A percentile compares a stretch with the other conserved stretches of the same genome.
phyloP scores from a whole-genome alignment of 2,797 vertebrate genomes.

The Lagodon rhomboides region DNA sequence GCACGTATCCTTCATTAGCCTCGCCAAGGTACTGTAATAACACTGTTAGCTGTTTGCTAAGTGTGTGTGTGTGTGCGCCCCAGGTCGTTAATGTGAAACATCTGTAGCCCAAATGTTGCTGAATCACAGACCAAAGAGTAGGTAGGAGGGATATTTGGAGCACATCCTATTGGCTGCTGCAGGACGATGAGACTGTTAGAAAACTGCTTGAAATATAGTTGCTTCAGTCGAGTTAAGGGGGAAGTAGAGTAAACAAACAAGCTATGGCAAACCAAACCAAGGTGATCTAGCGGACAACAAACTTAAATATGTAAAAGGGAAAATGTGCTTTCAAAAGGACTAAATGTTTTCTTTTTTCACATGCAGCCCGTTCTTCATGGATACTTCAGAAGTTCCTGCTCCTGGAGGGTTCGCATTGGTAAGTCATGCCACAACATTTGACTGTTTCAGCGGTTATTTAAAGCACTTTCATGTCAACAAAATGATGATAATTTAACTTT shows the following conservation, averaged over 20 bases:
- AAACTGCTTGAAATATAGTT: slow-evolving; percentile 32
- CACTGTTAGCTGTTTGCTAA: not conserved
- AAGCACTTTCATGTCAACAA: not conserved
- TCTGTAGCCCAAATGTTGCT: slow-evolving; percentile 66
- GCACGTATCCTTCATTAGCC: slow-evolving; percentile 71
- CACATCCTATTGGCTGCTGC: slow-evolving; percentile 80
- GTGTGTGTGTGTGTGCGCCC: not conserved
- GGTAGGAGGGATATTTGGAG: slow-evolving; percentile 80
- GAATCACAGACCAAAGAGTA: slow-evolving; percentile 78
- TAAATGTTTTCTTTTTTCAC: slow-evolving; percentile 26
- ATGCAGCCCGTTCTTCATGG: slow-evolving; percentile 92
- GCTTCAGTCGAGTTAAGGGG: slow-evolving; percentile 16
- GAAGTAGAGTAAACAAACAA: slow-evolving; percentile 46
- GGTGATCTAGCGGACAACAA: slow-evolving; percentile 69
- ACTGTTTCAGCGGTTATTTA: not conserved
- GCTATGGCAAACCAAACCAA: slow-evolving; percentile 82
- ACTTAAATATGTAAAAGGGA: not conserved
- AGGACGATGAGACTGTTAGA: slow-evolving; percentile 12
- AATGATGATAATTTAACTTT: not conserved
- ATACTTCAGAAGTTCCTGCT: slow-evolving; percentile 98
- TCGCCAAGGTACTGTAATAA: slow-evolving; percentile 78
- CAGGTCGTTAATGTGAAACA: slow-evolving; percentile 59
- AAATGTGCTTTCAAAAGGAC: not conserved
- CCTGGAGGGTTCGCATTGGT: slow-evolving; percentile 98
- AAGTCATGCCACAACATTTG: slow-evolving; percentile 68